phyloP scores from a whole-genome alignment of 2,888 invertebrate genomes.

The Minunthozetes semirufus region DNA sequence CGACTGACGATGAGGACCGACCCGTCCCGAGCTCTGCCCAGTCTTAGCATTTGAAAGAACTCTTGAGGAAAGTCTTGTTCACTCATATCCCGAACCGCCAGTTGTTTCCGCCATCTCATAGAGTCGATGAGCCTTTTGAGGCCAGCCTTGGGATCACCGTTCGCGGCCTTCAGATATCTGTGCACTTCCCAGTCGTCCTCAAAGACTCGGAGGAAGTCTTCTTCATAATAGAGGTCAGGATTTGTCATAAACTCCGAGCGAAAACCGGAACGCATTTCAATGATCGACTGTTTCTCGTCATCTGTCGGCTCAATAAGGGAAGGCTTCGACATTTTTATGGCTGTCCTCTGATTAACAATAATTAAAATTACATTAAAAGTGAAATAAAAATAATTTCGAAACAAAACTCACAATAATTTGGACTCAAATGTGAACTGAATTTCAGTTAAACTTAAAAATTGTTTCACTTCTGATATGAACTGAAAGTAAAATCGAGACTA shows the following conservation, averaged over 20 bases:
- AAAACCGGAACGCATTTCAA: neutral
- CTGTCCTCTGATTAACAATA: no score
- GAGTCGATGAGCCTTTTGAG: neutral
- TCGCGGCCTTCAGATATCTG: neutral
- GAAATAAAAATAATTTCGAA: no score
- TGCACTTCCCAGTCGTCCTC: conserved; percentile 6
- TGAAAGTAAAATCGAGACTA: no score
- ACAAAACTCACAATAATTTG: no score
- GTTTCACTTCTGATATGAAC: no score
- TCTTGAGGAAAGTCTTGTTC: neutral
- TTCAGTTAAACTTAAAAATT: no score
- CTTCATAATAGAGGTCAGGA: neutral
- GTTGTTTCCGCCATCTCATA: neutral
- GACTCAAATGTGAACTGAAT: no score
- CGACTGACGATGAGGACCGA: neutral
- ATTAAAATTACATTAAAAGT: no score
- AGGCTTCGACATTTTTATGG: neutral
- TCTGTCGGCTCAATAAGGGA: neutral
- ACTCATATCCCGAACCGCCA: neutral
- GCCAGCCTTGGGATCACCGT: neutral
- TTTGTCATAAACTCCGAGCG: neutral
- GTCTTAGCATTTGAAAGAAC: neutral
- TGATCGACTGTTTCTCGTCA: neutral
- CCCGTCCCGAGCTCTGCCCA: neutral
- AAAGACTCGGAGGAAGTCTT: no score